phyloP scores from a whole-genome alignment of 2,888 invertebrate genomes.

The Creontiades dilutus region DNA sequence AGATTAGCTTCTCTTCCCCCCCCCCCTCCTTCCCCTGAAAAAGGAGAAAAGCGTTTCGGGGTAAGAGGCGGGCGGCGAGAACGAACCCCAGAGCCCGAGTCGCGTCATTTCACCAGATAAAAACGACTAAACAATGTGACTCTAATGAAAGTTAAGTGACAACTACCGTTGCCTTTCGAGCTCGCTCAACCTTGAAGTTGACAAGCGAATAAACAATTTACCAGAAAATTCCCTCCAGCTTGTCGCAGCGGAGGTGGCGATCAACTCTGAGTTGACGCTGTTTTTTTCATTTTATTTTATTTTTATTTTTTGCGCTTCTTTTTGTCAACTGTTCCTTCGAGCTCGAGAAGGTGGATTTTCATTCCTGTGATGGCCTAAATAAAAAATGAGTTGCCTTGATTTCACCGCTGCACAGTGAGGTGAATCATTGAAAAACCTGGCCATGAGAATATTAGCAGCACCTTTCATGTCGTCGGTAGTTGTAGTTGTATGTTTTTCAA shows the following conservation, averaged over 20 bases:
- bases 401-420: not conserved
- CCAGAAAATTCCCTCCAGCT: conserved; percentile 30
- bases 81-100: not conserved
- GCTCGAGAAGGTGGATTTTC: not conserved
- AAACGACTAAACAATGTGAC: conserved; percentile 56
- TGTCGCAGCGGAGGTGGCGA: conserved; percentile 8
- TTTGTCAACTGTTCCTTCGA: not conserved
- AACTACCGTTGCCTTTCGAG: conserved; percentile 50
- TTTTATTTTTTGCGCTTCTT: too few species aligned
- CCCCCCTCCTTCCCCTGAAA: conserved; percentile 4
- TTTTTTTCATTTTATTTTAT: not conserved
- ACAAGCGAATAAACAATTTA: conserved; percentile 61
- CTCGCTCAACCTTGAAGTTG: conserved; percentile 57
- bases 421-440: too few species aligned
- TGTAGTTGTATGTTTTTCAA: too few species aligned
- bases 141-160: conserved; percentile 63
- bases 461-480: too few species aligned
- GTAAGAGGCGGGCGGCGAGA: not conserved
- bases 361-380: not conserved
- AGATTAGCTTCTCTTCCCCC: not conserved
- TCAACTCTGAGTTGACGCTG: not conserved
- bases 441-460: too few species aligned
- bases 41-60: conserved; percentile 37
- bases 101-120: conserved; percentile 46
- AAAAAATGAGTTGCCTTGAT: not conserved